A percentile compares a stretch with the other conserved stretches of the same genome.
phyloP scores from a whole-genome alignment of 2,113 vertebrate species.

The Coreoperca whiteheadi region DNA sequence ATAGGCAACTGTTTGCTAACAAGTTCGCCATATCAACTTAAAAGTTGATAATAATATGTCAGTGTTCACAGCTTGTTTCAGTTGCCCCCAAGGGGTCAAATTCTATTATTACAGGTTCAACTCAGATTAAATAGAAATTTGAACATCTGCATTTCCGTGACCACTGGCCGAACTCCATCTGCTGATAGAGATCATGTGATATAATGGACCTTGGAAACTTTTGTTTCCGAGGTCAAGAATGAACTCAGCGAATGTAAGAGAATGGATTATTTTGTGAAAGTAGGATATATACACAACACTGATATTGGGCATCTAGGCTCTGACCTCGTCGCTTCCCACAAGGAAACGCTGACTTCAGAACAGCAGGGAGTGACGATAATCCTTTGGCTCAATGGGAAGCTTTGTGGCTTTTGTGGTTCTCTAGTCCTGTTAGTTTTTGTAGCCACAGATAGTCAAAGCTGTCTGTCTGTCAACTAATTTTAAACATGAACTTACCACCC shows the following conservation, averaged over 20 bases:
- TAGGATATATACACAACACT: background rate
- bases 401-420: constrained; percentile 10
- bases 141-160: background rate
- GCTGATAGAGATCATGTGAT: background rate
- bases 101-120: background rate
- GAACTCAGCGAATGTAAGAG: background rate
- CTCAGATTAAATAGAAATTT: background rate
- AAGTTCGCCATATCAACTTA: background rate
- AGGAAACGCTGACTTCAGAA: background rate
- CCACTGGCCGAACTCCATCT: background rate
- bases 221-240: background rate
- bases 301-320: background rate
- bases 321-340: background rate
- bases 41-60: background rate
- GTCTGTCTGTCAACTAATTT: constrained; percentile 23
- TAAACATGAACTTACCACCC: constrained; percentile 3
- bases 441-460: constrained; percentile 4
- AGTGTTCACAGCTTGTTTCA: background rate
- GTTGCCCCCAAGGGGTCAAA: background rate
- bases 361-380: background rate
- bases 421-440: constrained; percentile 1
- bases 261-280: background rate
- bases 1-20: background rate
- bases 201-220: background rate
- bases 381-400: background rate